A percentile compares a stretch with the other conserved stretches of the same genome.
These are phyloP conservation scores for Helarctos malayanus DNA, from an alignment of 2,797 vertebrate genomes.

Conservation along the genomic window DNA sequence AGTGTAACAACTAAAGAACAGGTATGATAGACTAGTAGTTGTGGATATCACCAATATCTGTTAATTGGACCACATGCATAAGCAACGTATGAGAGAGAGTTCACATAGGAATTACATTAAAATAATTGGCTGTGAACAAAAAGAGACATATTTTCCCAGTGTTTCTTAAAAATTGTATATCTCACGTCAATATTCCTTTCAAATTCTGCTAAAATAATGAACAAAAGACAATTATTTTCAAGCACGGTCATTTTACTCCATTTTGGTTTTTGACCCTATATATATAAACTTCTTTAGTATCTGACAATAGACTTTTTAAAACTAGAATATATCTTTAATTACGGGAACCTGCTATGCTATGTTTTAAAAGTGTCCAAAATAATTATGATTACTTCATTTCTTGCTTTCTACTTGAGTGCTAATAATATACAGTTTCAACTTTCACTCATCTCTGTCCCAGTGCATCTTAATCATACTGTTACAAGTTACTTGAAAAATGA, in stretches of 20 bases:
- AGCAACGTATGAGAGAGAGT: not conserved
- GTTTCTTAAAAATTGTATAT: not conserved
- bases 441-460: not conserved
- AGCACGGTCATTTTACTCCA: not conserved
- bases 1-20: not conserved
- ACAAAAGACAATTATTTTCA: not conserved
- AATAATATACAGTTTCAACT: not conserved
- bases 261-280: not conserved
- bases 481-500: not conserved
- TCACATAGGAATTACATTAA: not conserved
- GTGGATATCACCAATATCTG: not conserved
- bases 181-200: not conserved
- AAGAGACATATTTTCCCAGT: not conserved
- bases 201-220: not conserved
- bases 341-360: not conserved
- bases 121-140: not conserved
- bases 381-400: not conserved
- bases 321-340: not conserved
- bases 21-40: rapidly evolving
- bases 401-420: not conserved
- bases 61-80: not conserved
- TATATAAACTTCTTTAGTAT: not conserved
- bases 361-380: not conserved
- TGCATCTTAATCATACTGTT: not conserved
- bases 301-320: not conserved